Base-by-base conservation (phyloP, 1,140 invertebrate genomes). In the Drosophila asahinai region DNA sequence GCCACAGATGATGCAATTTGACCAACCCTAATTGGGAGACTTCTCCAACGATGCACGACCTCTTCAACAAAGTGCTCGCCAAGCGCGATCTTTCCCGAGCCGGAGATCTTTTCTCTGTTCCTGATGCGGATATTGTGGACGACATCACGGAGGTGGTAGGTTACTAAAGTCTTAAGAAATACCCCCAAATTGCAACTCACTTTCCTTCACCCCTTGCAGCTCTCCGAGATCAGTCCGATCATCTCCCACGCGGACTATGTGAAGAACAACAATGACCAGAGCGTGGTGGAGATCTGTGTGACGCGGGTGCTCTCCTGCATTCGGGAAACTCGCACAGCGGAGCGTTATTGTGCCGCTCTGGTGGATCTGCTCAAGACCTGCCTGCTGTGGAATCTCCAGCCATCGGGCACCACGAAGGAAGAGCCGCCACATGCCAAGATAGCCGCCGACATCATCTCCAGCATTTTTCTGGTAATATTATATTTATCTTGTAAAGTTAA, bases 401-500 rank as follows among this genome's bases (percentile, higher is more conserved):
- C 97, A 2, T 87, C 94, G 7, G 94, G 95, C n/a, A 93, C 94
- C 48, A 93, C 94, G 49, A 96, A 97, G 94, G 96, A 97, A 89
- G 97, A 98, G 94, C 97, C 98, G 12, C 97, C 98, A 7, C 98
- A 99, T 95, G 97, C 97, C 19, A 99, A 99, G 94, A 98, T 99
- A 86, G 97, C 97, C 8, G 97, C 97, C 51, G 98, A 99, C 94
- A 95, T 99, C 55, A 96, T 99, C 81, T 98, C 97, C 57, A 98
- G 97, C 94, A 96, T 99, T 92, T 98, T 99, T 94, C 94, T 98
- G 94, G 97, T 98, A 94, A 94, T 94, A n/a, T 45, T 14, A 17
- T 8, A 17, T 8, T 42, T 49, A 14, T 6, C 47, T 6, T 0
- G 25, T 5, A 3, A 12, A 14, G 36, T 25, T 42, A 15, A 30